Base-by-base conservation (phyloP, 2,113 vertebrate species). In the Pseudorasbora parva region DNA sequence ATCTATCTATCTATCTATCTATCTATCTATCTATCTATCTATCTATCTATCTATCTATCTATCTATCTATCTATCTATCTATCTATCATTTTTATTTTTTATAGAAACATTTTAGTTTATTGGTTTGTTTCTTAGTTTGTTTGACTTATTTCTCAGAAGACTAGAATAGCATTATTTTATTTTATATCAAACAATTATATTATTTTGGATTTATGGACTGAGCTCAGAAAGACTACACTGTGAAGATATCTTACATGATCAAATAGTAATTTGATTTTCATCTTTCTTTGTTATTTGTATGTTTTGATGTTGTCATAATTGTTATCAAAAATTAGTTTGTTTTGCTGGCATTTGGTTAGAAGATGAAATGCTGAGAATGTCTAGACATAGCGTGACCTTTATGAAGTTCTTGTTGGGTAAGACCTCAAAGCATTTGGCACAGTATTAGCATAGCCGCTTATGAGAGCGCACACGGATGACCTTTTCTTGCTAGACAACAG, bases 351-450 rank as follows among this genome's bases (percentile, higher is more conserved):
- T 83, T 74, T 56, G 85, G 82, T 82, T 49, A 69, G 56, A 62
- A 45, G n/a, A 87, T 85, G 78, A 84, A 88, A 60, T 84, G 75
- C 51, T 59, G 25, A 51, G 49, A 27, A 84, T 41, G 88, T 91
- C 90, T 86, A 89, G 90, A 91, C 86, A 54, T 72, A 5, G 54
- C 57, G 10, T 93, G 92, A 94, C 91, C 90, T 93, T 93, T 93
- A 68, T 74, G 77, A 45, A 54, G 88, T 84, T 73, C 43, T 77
- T 41, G 82, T 86, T 90, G 71, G 21, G 14, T 74, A 54, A 85
- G 57, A 85, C 80, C 86, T 68, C 71, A 54, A 25, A 64, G 74
- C 43, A 73, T 87, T 86, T 87, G 81, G 84, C 84, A 74, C 83
- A 85, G 74, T 85, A 86, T 93, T 87, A 84, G 79, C 84, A 83